These are phyloP conservation scores for Scaptodrosophila latifasciaeformis DNA, from an alignment of 2,888 invertebrate species.

Conservation along the genomic window DNA sequence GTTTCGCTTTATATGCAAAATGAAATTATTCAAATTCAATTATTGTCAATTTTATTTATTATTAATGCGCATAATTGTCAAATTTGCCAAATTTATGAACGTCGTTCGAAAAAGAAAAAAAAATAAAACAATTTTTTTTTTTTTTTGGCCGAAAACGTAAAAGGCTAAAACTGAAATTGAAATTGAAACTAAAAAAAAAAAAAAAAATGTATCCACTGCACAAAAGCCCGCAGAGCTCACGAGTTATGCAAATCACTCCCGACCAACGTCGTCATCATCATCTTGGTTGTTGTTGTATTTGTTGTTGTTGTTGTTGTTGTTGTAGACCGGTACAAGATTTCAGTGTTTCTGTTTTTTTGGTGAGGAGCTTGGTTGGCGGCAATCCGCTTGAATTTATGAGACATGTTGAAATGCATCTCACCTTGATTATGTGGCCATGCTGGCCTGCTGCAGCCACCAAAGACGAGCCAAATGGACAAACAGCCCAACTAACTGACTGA, in stretches of 20 bases:
- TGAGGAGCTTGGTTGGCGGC: conserved; percentile 10
- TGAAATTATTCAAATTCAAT: conserved; percentile 70
- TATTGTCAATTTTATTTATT: conserved; percentile 74
- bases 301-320: no score
- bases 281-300: no score
- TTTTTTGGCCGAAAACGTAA: no score
- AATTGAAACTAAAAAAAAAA: no score
- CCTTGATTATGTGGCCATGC: conserved; percentile 59
- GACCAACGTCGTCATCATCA: neutral
- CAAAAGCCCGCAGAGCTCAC: neutral
- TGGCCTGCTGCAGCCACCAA: conserved; percentile 40
- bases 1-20: neutral
- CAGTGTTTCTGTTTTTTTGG: conserved; percentile 23
- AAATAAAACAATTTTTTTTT: conserved; percentile 7
- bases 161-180: no score
- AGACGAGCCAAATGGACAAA: conserved; percentile 25
- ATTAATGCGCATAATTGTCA: conserved; percentile 75
- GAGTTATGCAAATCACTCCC: conserved; percentile 5
- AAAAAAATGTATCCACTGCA: no score
- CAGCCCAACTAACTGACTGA: neutral
- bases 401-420: conserved; percentile 74
- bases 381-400: conserved; percentile 72
- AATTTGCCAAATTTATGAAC: conserved; percentile 73
- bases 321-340: conserved; percentile 50
- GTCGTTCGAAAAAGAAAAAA: conserved; percentile 27